Percentiles rank a stretch among this genome's conserved stretches.
Evolutionary conservation across 2,888 invertebrate species (phyloP).

Genomic region (Celastrina argiolus): DNA sequence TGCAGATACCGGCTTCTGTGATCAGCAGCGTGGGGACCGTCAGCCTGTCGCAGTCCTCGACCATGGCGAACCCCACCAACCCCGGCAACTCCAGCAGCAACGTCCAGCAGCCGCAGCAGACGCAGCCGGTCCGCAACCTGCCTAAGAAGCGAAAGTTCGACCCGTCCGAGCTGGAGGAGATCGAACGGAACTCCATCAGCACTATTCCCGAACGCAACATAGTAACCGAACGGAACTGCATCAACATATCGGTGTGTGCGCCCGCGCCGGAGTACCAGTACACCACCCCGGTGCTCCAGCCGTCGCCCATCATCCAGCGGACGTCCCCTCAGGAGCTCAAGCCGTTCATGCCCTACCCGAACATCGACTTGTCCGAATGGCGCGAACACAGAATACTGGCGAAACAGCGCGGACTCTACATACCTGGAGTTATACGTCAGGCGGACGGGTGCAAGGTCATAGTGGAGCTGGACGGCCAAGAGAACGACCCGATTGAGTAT

Average conservation of each 20-base stretch:
- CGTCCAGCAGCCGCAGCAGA: conserved; percentile 53
- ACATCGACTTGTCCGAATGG: conserved; percentile 95
- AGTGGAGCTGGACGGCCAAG: conserved; percentile 89
- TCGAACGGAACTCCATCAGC: conserved; percentile 71
- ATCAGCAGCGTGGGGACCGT: conserved; percentile 79
- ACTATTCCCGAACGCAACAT: conserved; percentile 46
- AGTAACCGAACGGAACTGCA: conserved; percentile 31
- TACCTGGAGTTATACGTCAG: conserved; percentile 91
- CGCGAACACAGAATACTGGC: conserved; percentile 94
- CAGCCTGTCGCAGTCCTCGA: conserved; percentile 67
- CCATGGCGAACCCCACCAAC: conserved; percentile 70
- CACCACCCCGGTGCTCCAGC: conserved; percentile 25
- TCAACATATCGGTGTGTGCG: conserved; percentile 42
- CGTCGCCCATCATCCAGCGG: conserved; percentile 55
- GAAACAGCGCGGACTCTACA: conserved; percentile 87
- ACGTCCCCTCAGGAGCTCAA: conserved; percentile 79
- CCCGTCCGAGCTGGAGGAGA: conserved; percentile 86
- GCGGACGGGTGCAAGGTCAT: conserved; percentile 84
- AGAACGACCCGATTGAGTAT: conserved; percentile 83
- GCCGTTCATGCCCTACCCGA: conserved; percentile 69
- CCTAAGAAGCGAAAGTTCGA: conserved; percentile 96
- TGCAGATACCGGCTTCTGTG: conserved; percentile 77
- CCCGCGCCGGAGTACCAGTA: conserved; percentile 51
- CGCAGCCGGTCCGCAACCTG: conserved; percentile 84
- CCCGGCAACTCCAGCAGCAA: conserved; percentile 59